phyloP scores from a whole-genome alignment of 2,113 vertebrate species.

The Ellobius talpinus region DNA sequence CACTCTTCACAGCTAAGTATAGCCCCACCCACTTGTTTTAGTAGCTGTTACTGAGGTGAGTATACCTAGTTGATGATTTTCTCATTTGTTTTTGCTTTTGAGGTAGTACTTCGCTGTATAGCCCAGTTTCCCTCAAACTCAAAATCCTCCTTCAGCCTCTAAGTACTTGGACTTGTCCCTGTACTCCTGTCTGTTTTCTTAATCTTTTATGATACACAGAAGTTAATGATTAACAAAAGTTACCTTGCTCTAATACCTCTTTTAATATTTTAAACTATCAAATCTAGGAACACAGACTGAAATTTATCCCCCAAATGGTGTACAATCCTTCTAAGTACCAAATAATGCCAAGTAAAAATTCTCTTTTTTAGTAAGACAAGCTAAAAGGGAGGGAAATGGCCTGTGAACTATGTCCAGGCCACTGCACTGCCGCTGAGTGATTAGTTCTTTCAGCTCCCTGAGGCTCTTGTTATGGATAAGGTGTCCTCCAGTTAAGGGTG shows the following conservation, averaged over 20 bases:
- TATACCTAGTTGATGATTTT: background rate
- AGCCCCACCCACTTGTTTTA: background rate
- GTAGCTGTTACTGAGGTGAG: background rate
- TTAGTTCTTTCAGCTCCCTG: constrained; percentile 22
- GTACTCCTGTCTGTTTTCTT: background rate
- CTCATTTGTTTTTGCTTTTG: background rate
- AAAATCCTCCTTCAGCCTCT: background rate
- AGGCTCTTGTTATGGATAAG: background rate
- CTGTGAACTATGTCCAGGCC: background rate
- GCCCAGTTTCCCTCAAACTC: background rate
- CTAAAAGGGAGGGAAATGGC: background rate
- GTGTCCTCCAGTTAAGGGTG: background rate
- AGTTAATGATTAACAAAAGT: constrained; percentile 4
- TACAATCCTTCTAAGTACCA: background rate
- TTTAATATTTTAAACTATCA: constrained; percentile 49
- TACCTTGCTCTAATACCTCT: constrained; percentile 17
- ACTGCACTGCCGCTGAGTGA: background rate
- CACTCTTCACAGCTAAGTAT: background rate
- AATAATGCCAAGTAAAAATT: constrained; percentile 12
- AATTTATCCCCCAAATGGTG: background rate
- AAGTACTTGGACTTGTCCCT: background rate
- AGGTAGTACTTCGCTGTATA: background rate
- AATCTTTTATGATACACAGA: constrained; percentile 10
- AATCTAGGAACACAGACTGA: background rate
- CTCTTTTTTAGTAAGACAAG: background rate